Evolutionary conservation across 2,888 invertebrate genomes (phyloP).

Genomic region (Cephonodes hylas): DNA sequence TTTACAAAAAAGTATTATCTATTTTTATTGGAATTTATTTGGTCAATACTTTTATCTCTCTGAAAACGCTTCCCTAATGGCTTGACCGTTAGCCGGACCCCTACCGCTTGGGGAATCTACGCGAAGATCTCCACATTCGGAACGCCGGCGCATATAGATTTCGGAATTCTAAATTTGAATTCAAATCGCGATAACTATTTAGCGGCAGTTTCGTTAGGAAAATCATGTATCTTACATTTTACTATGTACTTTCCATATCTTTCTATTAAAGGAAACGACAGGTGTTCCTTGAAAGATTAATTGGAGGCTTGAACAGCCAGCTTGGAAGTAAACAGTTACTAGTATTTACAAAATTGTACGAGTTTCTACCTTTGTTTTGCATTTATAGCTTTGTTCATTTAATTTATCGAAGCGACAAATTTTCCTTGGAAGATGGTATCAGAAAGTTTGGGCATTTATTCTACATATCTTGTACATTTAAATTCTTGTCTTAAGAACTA

Average conservation of each 20-base stretch:
- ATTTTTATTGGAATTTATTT: too few species aligned
- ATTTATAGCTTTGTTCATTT: not conserved
- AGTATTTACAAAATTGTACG: not conserved
- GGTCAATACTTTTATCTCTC: not conserved
- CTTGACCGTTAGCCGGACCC: slow-evolving; percentile 36
- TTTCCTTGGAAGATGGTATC: too few species aligned
- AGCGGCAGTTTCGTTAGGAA: slow-evolving; percentile 12
- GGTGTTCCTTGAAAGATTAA: not conserved
- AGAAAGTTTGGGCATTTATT: too few species aligned
- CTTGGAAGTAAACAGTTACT: not conserved
- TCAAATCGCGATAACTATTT: slow-evolving; percentile 21
- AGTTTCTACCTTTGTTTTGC: not conserved
- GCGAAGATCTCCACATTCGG: slow-evolving; percentile 41
- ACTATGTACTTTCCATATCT: not conserved
- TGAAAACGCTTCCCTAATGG: slow-evolving; percentile 28
- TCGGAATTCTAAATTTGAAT: slow-evolving; percentile 34
- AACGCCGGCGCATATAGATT: slow-evolving; percentile 37
- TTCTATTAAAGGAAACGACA: not conserved
- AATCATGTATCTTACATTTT: slow-evolving; percentile 12
- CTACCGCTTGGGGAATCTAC: slow-evolving; percentile 50
- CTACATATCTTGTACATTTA: too few species aligned
- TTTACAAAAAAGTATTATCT: too few species aligned
- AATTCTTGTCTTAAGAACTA: too few species aligned
- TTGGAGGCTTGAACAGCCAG: not conserved
- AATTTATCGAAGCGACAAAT: not conserved